Evolutionary conservation across 2,888 invertebrate genomes (phyloP), one percentile per base, ranked within the genome.

Genomic region (Octonoba sinensis): DNA sequence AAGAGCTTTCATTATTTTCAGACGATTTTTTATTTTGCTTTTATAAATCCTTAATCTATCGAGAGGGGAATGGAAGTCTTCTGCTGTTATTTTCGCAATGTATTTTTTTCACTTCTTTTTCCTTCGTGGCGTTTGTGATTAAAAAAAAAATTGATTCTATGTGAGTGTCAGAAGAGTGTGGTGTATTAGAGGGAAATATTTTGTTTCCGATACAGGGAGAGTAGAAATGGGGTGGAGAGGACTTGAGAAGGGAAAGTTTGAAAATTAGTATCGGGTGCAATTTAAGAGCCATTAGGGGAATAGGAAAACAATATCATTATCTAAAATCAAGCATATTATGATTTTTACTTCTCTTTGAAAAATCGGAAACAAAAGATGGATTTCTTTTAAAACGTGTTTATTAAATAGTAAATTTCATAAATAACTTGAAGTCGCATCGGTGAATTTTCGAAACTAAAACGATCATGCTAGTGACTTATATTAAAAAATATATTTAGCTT

Each of bases 11-110:
- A 81, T 81, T 81, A 81, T 81, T 81, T 73, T 60, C 20, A 27
- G 24, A 44, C 24, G 67, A 79, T 65, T 46, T 57, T 54, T 62
- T 65, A 57, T 79, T 73, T 81, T 81, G 69, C 69, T 73, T 74
- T 74, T 73, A 73, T 73, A 81, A 81, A 81, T 73, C 79, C 73
- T 67, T 81, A 73, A 81, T 81, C 79, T 81, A 81, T 81, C 66
- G 79, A 54, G 47, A 56, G 54, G 56, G 44, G 56, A 60, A 57
- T n/a, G n/a, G 44, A 70, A 70, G 15, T 54, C 54, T 54, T 54
- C 20, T 16, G 15, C 54, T 54, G n/a, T 1, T 20, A 54, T 54
- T 36, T 54, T 56, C 22, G 60, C 47, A 24, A 62, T 73, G 54
- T 44, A 65, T 73, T 64, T 73, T 36, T 70, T 20, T 24, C 18